Conservation (phyloP, 2,113 vertebrate genomes). For the Marmota flaviventris region DNA sequence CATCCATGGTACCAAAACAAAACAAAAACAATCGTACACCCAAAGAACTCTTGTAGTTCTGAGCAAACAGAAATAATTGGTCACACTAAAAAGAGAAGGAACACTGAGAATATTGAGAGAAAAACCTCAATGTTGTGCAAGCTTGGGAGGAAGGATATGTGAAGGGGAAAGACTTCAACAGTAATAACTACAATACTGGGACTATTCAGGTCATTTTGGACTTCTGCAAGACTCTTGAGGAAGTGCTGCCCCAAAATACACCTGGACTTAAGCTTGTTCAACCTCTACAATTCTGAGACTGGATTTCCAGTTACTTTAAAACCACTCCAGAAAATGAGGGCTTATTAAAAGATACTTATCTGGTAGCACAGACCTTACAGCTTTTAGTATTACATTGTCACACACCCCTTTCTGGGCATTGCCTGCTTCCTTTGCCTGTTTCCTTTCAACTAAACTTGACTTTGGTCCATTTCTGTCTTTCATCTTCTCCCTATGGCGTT, state of each 20-base stretch:
- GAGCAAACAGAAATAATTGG: background rate
- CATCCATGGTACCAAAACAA: too few species aligned
- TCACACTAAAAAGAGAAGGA: background rate
- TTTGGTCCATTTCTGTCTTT: background rate
- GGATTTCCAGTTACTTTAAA: background rate
- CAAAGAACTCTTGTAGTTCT: background rate
- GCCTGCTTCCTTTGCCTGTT: background rate
- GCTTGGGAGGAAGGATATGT: too few species aligned
- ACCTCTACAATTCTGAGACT: background rate
- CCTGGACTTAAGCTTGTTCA: background rate
- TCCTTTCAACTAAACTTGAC: background rate
- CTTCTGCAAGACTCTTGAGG: background rate
- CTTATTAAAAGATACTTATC: background rate
- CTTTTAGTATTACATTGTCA: background rate
- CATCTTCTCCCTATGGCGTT: background rate
- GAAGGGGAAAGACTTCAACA: background rate
- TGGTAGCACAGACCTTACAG: background rate
- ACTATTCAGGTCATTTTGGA: background rate
- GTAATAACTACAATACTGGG: background rate
- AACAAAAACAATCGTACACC: background rate
- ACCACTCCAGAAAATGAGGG: background rate
- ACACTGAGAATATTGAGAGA: background rate
- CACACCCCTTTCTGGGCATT: background rate
- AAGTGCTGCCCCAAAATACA: background rate
- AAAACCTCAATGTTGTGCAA: background rate